Conservation (phyloP, 2,113 vertebrate genomes). For the Vulpes vulpes region DNA sequence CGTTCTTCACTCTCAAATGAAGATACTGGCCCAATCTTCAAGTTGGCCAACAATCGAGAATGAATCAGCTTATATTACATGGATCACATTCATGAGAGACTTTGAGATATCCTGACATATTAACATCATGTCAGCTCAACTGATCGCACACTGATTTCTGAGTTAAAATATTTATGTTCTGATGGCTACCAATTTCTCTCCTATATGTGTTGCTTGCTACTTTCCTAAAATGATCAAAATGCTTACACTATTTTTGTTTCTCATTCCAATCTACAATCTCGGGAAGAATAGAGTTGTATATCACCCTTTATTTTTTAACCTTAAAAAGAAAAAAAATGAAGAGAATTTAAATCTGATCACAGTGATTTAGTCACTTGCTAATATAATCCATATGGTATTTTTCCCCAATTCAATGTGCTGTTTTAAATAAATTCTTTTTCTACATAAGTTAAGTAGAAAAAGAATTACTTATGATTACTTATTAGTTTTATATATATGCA, state of each 20-base stretch:
- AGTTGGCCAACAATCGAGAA: slow-evolving; percentile 35
- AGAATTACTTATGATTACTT: slow-evolving; percentile 2
- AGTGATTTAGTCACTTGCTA: slow-evolving; percentile 24
- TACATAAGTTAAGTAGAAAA: slow-evolving; percentile 5
- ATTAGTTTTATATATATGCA: slow-evolving; percentile 14
- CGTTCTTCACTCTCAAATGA: slow-evolving; percentile 20
- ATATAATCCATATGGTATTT: slow-evolving; percentile 25
- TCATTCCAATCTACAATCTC: background rate
- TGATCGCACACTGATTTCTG: slow-evolving; percentile 52
- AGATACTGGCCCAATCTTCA: background rate
- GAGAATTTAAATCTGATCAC: slow-evolving; percentile 19
- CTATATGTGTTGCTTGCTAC: background rate
- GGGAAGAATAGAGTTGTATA: background rate
- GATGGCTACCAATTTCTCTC: background rate
- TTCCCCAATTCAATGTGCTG: background rate
- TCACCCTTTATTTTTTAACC: background rate
- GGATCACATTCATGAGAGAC: background rate
- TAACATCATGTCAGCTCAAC: background rate
- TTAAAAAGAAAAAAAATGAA: slow-evolving; percentile 17
- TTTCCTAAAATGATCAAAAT: slow-evolving; percentile 45
- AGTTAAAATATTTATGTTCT: slow-evolving; percentile 6
- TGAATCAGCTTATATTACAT: background rate
- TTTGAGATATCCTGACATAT: slow-evolving; percentile 51
- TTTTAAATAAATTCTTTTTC: slow-evolving; percentile 57
- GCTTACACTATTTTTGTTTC: slow-evolving; percentile 19